Evolutionary conservation across 2,797 vertebrate genomes (phyloP).

Genomic region (Lacerta bilineata): DNA sequence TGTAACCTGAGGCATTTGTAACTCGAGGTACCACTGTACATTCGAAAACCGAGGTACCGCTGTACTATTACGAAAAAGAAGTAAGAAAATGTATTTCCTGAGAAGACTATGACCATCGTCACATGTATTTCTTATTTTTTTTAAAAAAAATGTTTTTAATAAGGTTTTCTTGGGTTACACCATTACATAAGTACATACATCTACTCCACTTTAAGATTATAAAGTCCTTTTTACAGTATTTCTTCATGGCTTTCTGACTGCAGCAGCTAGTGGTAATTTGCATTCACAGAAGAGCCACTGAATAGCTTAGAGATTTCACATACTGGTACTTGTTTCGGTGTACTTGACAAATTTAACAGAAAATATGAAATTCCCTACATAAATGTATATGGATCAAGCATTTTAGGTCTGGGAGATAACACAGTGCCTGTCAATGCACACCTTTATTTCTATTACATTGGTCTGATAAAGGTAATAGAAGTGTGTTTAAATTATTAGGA

Average conservation of each 20-base stretch:
- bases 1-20: too few relatives aligned
- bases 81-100: neutral
- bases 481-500: neutral
- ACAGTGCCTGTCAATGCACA: neutral
- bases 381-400: neutral
- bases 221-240: neutral
- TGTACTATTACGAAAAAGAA: neutral
- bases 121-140: too few relatives aligned
- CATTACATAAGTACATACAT: too few relatives aligned
- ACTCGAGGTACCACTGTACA: too few relatives aligned
- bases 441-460: neutral
- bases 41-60: too few relatives aligned
- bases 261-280: neutral
- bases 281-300: neutral
- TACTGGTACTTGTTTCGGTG: neutral
- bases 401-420: neutral
- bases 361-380: neutral
- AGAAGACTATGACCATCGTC: neutral
- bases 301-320: neutral
- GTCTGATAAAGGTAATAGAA: neutral
- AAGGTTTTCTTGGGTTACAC: too few relatives aligned
- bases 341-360: neutral
- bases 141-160: too few relatives aligned
- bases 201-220: too few relatives aligned
- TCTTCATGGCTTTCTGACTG: neutral